These are phyloP conservation scores for Rhizomys pruinosus DNA, from an alignment of 2,113 vertebrate genomes.

Conservation along the genomic window DNA sequence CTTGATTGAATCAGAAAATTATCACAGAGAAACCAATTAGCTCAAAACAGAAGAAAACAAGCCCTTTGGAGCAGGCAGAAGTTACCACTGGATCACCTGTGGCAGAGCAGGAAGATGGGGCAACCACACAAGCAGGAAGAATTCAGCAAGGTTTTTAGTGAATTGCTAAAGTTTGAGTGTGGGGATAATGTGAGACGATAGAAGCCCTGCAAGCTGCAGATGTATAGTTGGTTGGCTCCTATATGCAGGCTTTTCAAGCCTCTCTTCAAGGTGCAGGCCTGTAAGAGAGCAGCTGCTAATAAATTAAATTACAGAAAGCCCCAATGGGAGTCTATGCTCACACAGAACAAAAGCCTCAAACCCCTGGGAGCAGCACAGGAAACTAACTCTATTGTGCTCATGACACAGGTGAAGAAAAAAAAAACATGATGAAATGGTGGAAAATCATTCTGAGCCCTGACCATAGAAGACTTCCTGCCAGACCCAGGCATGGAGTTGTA, in stretches of 20 bases:
- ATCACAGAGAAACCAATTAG: conserved; percentile 23
- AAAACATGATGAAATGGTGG: no score
- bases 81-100: neutral
- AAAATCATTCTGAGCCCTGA: no score
- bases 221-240: neutral
- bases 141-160: conserved; percentile 36
- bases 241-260: conserved; percentile 40
- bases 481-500: no score
- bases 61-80: neutral
- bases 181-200: neutral
- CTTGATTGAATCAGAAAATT: neutral
- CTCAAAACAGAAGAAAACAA: neutral
- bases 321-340: no score
- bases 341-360: no score
- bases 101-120: neutral
- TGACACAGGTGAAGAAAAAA: no score
- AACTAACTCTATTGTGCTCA: no score
- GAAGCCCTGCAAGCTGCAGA: conserved; percentile 3
- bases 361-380: no score
- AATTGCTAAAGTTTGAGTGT: conserved; percentile 2
- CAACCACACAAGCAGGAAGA: neutral
- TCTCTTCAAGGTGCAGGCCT: neutral
- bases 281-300: neutral
- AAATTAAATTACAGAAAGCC: no score
- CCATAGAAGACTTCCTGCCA: no score